Evolutionary conservation across 2,888 invertebrate species (phyloP), one percentile per base, ranked within the genome.

Genomic region (Tanaodytes sp.): DNA sequence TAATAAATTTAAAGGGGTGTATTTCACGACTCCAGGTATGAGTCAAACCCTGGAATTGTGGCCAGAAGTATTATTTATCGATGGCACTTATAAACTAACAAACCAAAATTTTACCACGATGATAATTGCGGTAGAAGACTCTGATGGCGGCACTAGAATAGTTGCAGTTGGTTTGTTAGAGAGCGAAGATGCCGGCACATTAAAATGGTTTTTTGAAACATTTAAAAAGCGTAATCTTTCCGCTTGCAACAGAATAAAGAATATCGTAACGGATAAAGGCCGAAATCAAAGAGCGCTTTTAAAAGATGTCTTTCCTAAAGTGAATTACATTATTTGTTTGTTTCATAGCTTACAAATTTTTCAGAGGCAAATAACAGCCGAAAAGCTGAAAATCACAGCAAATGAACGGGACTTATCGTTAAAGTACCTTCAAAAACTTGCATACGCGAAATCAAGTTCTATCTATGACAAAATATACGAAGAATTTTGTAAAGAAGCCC

Each of bases 211-310:
- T 30, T 33, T 54, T 6, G 5, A 54, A 1, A 14, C n/a, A 12
- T 54, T 54, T 12, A 18, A 20, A 42, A 12, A 54, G 6, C 31
- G 33, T 5, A 30, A 54, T 14, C 0, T 23, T n/a, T n/a, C 30
- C 30, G 18, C 42, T 12, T 54, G 39, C 18, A 3, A 15, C 2
- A 48, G 40, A 2, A 48, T 58, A 2, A 52, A 40, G 30, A 11
- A n/a, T 11, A 16, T 58, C 3, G 48, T 58, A 48, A 30, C 36
- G 8, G 58, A 58, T 23, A 58, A 58, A 48, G 40, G 48, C 23
- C 9, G 18, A 12, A 15, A 30, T 39, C 45, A 58, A 39, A 12
- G 40, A 16, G 9, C 46, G 3, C 16, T 31, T 1, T 16, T 58
- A 2, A 40, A 46, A 31, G 9, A 5, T 3, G 15, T 46, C 2